Evolutionary conservation across 2,113 vertebrate species (phyloP).

Genomic region (Pollachius pollachius): DNA sequence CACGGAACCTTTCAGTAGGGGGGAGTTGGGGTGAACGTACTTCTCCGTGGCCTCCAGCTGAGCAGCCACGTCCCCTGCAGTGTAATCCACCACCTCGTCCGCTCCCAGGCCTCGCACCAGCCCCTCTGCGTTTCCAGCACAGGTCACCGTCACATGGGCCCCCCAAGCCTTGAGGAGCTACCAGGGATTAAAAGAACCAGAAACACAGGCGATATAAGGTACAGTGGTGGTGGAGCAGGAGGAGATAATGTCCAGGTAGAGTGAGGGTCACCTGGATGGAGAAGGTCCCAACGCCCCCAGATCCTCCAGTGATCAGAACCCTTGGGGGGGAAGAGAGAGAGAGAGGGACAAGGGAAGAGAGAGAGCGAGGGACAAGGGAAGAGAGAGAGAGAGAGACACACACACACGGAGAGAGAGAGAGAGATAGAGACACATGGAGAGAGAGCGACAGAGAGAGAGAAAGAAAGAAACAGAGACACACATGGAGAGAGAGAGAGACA

Average conservation of each 20-base stretch:
- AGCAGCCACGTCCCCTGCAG: conserved; percentile 68
- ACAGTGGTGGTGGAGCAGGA: neutral
- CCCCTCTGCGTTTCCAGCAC: conserved; percentile 82
- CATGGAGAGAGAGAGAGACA: neutral
- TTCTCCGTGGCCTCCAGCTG: conserved; percentile 75
- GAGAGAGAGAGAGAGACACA: no score
- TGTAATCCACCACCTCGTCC: conserved; percentile 87
- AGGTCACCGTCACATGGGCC: conserved; percentile 88
- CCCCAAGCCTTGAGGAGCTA: conserved; percentile 90
- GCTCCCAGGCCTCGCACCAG: conserved; percentile 86
- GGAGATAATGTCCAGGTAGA: neutral
- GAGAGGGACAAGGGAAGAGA: neutral
- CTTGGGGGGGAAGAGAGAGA: conserved; percentile 60
- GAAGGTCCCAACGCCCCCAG: conserved; percentile 91
- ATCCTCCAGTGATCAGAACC: conserved; percentile 87
- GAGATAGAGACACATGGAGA: no score
- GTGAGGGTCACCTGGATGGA: conserved; percentile 81
- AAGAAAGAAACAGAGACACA: conserved; percentile 13
- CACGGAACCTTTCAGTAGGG: no score
- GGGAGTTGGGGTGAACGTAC: conserved; percentile 52
- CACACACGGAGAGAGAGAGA: no score
- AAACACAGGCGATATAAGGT: conserved; percentile 3
- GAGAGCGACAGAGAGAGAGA: conserved; percentile 22
- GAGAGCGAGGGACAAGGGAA: neutral
- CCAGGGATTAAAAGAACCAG: conserved; percentile 11